Base-by-base conservation (phyloP, 2,113 vertebrate species). In the Misgurnus mizolepis region DNA sequence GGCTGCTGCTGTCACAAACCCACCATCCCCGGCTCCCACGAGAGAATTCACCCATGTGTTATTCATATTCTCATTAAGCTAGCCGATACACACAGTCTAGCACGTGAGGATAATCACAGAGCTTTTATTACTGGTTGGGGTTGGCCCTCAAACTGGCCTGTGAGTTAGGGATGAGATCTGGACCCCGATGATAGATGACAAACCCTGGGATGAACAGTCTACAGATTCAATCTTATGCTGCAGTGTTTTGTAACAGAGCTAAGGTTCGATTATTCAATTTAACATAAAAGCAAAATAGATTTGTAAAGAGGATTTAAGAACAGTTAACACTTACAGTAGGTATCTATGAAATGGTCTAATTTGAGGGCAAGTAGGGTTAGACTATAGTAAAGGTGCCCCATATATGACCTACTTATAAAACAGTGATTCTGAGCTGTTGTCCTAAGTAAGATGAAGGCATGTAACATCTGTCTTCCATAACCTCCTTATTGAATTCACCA, bases 401-500 rank as follows among this genome's bases (percentile, higher is more conserved):
- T 53, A 73, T 73, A 40, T 43, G 10, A 60, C 55, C 39, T 73
- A 60, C 55, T 10, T 73, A 22, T 22, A 60, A 73, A 14, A 41
- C 53, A 73, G 34, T 10, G 15, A 71, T 78, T 34, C 45, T 68
- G 40, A 78, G 83, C 86, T 85, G 80, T 85, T 85, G 87, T 86
- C 82, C 3, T 4, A n/a, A 58, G n/a, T 12, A 2, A 34, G n/a
- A 71, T 40, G 9, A 5, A 71, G 8, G 7, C 34, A 40, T 7
- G 34, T 72, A 15, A 43, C 6, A 60, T 73, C 80, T 83, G 7
- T 43, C 64, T 79, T 72, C 86, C 49, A 71, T 89, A 83, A 87
- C 86, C 79, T 72, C 84, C 81, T 87, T 91, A 91, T 90, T 90
- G 88, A 89, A 90, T 90, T 89, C 85, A 87, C 89, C 89, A 87